Percentiles rank a stretch among this genome's conserved stretches.
Conservation (phyloP, 2,113 vertebrate genomes). For the Rhagologus leucostigma region DNA sequence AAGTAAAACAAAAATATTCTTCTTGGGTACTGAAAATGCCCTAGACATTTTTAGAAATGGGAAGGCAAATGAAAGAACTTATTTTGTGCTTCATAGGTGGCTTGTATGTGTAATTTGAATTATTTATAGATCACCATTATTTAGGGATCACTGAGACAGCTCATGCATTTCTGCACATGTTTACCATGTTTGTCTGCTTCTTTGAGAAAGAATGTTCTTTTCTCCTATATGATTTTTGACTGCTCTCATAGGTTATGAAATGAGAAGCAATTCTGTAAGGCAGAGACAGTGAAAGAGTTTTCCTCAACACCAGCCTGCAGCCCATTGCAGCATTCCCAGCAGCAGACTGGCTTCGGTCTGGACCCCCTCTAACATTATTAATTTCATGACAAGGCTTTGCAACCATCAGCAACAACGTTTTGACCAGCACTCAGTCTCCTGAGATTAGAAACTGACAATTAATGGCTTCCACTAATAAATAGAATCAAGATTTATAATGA, state of each 20-base stretch:
- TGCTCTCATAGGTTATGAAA: not conserved
- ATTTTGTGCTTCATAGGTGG: conserved; percentile 10
- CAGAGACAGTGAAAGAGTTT: not conserved
- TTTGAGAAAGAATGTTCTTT: not conserved
- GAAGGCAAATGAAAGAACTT: conserved; percentile 11
- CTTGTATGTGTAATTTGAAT: not conserved
- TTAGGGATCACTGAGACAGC: conserved; percentile 12
- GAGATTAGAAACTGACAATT: conserved; percentile 30
- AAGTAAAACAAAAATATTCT: conserved; percentile 4
- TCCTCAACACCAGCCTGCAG: not conserved
- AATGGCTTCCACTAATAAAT: conserved; percentile 20
- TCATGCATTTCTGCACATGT: conserved; percentile 5
- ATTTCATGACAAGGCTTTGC: not conserved
- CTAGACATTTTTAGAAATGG: not conserved
- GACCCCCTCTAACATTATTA: not conserved
- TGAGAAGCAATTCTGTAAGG: not conserved
- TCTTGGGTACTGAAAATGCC: not conserved
- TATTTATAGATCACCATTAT: conserved; percentile 31
- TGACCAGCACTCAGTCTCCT: not conserved
- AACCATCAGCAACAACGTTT: not conserved
- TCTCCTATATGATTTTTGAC: not conserved
- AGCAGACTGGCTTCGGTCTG: not conserved
- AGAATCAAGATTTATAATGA: conserved; percentile 12
- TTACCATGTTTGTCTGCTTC: not conserved
- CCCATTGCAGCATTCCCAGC: not conserved